Evolutionary conservation across 2,888 invertebrate species (phyloP).

Genomic region (Patella depressa): DNA sequence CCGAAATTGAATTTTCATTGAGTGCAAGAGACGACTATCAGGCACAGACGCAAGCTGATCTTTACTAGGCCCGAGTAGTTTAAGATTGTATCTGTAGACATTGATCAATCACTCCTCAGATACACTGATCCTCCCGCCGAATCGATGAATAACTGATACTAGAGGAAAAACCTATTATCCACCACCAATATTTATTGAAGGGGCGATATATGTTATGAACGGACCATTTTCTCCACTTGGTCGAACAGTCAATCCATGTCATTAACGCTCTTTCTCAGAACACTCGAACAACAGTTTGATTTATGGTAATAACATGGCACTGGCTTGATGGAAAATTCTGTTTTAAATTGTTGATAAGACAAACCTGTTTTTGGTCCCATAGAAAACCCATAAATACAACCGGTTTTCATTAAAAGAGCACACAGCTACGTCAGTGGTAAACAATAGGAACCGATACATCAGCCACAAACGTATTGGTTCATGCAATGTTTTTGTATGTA

Average conservation of each 20-base stretch:
- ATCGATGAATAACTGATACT: neutral
- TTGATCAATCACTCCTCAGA: neutral
- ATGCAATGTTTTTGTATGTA: too few species aligned
- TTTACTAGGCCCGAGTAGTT: neutral
- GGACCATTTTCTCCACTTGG: neutral
- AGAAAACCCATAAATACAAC: neutral
- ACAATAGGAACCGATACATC: too few species aligned
- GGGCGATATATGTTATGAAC: neutral
- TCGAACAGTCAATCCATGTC: neutral
- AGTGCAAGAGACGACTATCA: neutral
- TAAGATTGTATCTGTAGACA: conserved; percentile 1
- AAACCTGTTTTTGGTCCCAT: neutral
- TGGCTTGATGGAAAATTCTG: neutral
- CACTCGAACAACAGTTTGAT: neutral
- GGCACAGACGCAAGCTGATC: conserved; percentile 4
- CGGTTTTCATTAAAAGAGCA: too few species aligned
- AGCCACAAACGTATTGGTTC: too few species aligned
- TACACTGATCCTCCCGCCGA: neutral
- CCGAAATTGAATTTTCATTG: too few species aligned
- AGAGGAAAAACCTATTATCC: conserved; percentile 9
- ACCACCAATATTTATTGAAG: conserved; percentile 2
- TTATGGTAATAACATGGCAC: neutral
- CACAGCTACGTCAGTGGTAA: too few species aligned
- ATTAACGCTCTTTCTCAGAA: neutral
- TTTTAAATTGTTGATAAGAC: conserved; percentile 2